Conservation (phyloP, 2,113 vertebrate species). For the Phaetusa simplex region DNA sequence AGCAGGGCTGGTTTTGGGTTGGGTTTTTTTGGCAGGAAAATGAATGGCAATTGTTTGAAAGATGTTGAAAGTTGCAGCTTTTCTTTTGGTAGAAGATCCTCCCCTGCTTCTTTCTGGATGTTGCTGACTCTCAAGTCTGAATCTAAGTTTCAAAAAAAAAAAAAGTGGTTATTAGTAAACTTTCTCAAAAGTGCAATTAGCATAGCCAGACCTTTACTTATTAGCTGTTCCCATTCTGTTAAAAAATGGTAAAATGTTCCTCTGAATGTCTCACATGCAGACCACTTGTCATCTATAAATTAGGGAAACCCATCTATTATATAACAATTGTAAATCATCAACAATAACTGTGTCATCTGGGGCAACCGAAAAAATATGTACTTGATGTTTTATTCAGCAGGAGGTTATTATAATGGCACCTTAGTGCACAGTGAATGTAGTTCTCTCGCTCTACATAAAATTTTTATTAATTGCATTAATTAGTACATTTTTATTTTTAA, state of each 20-base stretch:
- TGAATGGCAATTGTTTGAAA: neutral
- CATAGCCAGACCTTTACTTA: neutral
- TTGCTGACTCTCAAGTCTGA: neutral
- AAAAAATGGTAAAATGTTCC: neutral
- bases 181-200: neutral
- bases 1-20: neutral
- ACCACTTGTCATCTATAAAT: neutral
- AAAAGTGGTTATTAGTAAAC: neutral
- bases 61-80: neutral
- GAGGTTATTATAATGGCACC: constrained; percentile 29
- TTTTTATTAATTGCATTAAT: constrained; percentile 50
- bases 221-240: neutral
- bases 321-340: constrained; percentile 10
- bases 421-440: neutral
- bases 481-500: constrained; percentile 46
- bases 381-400: constrained; percentile 49
- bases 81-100: neutral
- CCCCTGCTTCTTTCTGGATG: neutral
- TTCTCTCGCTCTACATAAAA: neutral
- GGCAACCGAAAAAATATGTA: constrained; percentile 6
- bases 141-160: neutral
- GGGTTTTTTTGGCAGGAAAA: neutral
- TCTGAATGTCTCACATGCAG: neutral
- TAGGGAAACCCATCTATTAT: constrained; percentile 9
- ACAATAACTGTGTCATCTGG: neutral